Conservation (phyloP, 2,797 vertebrate species). For the Lacerta viridis region DNA sequence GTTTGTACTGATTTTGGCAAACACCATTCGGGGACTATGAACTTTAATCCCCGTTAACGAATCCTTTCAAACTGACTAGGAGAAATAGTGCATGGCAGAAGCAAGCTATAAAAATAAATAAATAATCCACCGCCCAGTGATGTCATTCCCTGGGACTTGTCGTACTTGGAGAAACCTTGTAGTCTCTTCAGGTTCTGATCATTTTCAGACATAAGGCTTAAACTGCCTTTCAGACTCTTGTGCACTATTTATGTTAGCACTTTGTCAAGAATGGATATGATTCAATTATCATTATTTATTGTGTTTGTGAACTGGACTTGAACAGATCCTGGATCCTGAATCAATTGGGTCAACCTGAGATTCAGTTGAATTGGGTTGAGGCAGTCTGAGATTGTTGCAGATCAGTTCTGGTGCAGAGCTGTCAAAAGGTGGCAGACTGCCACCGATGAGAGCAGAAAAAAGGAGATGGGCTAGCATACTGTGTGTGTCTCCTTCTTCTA, state of each 20-base stretch:
- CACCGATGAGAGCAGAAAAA: too few relatives aligned
- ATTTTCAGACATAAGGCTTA: neutral
- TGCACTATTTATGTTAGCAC: too few relatives aligned
- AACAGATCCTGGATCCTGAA: neutral
- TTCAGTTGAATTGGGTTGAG: too few relatives aligned
- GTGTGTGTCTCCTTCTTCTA: too few relatives aligned
- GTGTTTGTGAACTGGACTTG: too few relatives aligned
- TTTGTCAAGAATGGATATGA: too few relatives aligned
- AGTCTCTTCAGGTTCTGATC: neutral
- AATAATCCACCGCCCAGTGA: neutral
- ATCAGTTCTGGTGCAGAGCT: too few relatives aligned
- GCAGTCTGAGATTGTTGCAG: too few relatives aligned
- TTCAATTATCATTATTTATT: too few relatives aligned
- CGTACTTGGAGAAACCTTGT: neutral
- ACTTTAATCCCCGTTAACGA: slow-evolving; percentile 56
- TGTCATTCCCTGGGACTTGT: neutral
- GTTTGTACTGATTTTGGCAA: slow-evolving; percentile 72
- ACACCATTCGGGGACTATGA: slow-evolving; percentile 57
- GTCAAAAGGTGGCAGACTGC: too few relatives aligned
- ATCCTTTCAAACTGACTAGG: slow-evolving; percentile 21
- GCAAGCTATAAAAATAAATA: neutral
- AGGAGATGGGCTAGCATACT: too few relatives aligned
- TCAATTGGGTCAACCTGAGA: neutral
- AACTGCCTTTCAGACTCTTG: neutral
- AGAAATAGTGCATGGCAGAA: neutral